Evolutionary conservation across 2,888 invertebrate species (phyloP).

Genomic region (Mythimna impura): DNA sequence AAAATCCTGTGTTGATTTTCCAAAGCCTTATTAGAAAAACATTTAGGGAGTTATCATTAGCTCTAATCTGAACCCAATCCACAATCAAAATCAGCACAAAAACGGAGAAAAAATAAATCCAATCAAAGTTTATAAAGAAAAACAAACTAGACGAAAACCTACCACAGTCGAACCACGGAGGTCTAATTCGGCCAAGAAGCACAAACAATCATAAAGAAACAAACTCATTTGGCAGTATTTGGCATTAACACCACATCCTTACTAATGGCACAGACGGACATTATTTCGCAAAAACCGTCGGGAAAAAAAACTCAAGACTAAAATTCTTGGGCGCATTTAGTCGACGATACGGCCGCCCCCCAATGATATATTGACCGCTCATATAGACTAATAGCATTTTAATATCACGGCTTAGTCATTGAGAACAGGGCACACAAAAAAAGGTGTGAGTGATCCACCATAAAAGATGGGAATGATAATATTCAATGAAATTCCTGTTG

Average conservation of each 20-base stretch:
- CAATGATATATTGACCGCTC: conserved; percentile 85
- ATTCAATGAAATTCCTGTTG: conserved; percentile 64
- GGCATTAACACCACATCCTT: conserved; percentile 71
- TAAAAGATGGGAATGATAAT: conserved; percentile 62
- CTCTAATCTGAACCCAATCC: conserved; percentile 37
- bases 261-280: conserved; percentile 78
- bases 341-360: conserved; percentile 83
- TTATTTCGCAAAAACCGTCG: conserved; percentile 79
- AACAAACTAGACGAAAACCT: conserved; percentile 48
- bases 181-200: conserved; percentile 65
- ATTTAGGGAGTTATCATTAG: conserved; percentile 35
- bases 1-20: conserved; percentile 14
- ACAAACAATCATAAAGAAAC: conserved; percentile 76
- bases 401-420: conserved; percentile 86
- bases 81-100: conserved; percentile 51
- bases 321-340: conserved; percentile 86
- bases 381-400: conserved; percentile 89
- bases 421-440: conserved; percentile 68
- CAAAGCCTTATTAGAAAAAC: conserved; percentile 11
- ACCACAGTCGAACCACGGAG: conserved; percentile 59
- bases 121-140: conserved; percentile 56
- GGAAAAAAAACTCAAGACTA: conserved; percentile 82
- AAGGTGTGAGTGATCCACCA: conserved; percentile 68
- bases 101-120: conserved; percentile 51
- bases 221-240: conserved; percentile 79